Evolutionary conservation across 1,140 invertebrate genomes (phyloP), one percentile per base, ranked within the genome.

Genomic region (Drosophila bocqueti): DNA sequence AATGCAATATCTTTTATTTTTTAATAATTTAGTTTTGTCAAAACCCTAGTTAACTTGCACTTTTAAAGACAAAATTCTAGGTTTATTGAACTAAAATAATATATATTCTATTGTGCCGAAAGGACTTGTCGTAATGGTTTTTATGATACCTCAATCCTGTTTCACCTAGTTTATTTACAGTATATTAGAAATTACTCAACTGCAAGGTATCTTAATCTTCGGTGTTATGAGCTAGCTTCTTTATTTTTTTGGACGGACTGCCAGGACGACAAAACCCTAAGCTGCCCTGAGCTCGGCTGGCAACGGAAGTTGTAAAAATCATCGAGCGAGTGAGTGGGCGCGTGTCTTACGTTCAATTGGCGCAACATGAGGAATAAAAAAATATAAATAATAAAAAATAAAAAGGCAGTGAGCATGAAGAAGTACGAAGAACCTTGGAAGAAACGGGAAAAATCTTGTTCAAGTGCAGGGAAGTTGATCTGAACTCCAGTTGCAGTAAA

Each of bases 241-340:
- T 29, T 18, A 47, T 57, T 43, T 45, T 67, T 68, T 52, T 24
- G 9, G 10, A 38, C 55, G 49, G 36, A 21, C 50, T 61, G 31
- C 34, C 36, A 66, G 67, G 47, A 66, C 71, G 60, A 83, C 63
- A 83, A 77, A 89, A 60, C 52, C 65, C 76, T 13, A 83, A 83
- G 76, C 76, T 74, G 73, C 65, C 67, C 68, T 71, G 71, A 79
- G 75, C 67, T 60, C 45, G 74, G 62, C 81, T 84, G 59, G 63
- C 83, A 89, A 67, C 85, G 81, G 78, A 87, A 87, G 85, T 87
- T 87, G 84, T 87, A 87, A 84, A 87, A 89, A 89, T 89, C 84
- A 87, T 84, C 85, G 84, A 60, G 84, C 46, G 46, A 49, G 45
- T 66, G 58, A 58, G 45, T 52, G 52, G 57, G 78, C 74, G 74